Percentiles rank a stretch among this genome's conserved stretches.
phyloP scores from a whole-genome alignment of 2,797 vertebrate species.

The Synanceia verrucosa region DNA sequence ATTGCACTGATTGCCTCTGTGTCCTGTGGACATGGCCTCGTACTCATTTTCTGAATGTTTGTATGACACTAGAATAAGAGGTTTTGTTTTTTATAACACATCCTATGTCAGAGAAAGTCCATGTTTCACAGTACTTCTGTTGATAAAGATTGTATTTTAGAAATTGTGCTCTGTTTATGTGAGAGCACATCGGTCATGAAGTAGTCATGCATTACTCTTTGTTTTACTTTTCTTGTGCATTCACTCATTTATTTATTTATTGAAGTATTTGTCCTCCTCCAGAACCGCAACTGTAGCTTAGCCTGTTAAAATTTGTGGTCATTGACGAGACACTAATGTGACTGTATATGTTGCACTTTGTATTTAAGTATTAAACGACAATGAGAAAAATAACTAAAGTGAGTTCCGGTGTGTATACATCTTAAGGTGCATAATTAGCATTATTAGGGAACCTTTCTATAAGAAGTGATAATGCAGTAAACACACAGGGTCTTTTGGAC shows the following conservation, averaged over 20 bases:
- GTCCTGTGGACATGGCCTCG: constrained; percentile 84
- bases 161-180: constrained; percentile 53
- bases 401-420: constrained; percentile 18
- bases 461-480: neutral
- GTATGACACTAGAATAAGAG: constrained; percentile 43
- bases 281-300: constrained; percentile 71
- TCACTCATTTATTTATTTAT: constrained; percentile 45
- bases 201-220: constrained; percentile 48
- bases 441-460: neutral
- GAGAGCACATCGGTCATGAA: constrained; percentile 68
- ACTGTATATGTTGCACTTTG: constrained; percentile 80
- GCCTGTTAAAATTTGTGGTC: constrained; percentile 60
- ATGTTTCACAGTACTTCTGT: constrained; percentile 41
- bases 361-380: constrained; percentile 79
- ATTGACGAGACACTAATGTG: constrained; percentile 65
- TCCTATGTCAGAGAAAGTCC: constrained; percentile 53
- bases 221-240: constrained; percentile 36
- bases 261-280: constrained; percentile 45
- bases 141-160: constrained; percentile 76
- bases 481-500: neutral
- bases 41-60: constrained; percentile 69
- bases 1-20: constrained; percentile 80
- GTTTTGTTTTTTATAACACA: constrained; percentile 61
- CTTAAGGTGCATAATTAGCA: neutral
- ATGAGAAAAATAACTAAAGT: constrained; percentile 37